These are phyloP conservation scores for Urosaurus nigricauda DNA, from an alignment of 2,797 vertebrate species.

Conservation along the genomic window DNA sequence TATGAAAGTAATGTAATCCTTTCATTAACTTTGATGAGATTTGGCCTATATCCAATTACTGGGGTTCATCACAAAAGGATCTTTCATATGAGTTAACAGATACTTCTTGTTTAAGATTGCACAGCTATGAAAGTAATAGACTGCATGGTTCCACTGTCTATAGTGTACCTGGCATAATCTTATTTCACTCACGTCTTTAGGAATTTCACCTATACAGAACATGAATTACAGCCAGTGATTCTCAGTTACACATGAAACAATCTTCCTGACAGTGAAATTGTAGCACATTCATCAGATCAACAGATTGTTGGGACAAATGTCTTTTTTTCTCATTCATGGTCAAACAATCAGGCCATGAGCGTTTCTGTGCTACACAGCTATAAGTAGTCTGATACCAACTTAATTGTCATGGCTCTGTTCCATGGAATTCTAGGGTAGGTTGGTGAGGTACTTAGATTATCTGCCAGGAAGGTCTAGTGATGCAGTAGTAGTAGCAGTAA, in stretches of 20 bases:
- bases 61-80: conserved; percentile 21
- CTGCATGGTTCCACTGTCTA: not conserved
- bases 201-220: not conserved
- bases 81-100: conserved; percentile 21
- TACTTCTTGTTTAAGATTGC: conserved; percentile 14
- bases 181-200: not conserved
- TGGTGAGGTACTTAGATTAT: no score
- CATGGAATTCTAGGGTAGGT: no score
- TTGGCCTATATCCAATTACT: conserved; percentile 10
- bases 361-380: no score
- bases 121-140: not conserved
- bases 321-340: not conserved
- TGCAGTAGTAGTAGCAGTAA: no score
- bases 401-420: no score
- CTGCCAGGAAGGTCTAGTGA: no score
- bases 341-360: no score
- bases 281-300: not conserved
- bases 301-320: not conserved
- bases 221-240: not conserved
- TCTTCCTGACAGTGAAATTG: not conserved
- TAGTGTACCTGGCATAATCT: not conserved
- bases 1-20: conserved; percentile 10
- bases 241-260: not conserved
- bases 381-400: no score
- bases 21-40: conserved; percentile 38